phyloP scores from a whole-genome alignment of 1,140 invertebrate species.

The Drosophila trapezifrons region DNA sequence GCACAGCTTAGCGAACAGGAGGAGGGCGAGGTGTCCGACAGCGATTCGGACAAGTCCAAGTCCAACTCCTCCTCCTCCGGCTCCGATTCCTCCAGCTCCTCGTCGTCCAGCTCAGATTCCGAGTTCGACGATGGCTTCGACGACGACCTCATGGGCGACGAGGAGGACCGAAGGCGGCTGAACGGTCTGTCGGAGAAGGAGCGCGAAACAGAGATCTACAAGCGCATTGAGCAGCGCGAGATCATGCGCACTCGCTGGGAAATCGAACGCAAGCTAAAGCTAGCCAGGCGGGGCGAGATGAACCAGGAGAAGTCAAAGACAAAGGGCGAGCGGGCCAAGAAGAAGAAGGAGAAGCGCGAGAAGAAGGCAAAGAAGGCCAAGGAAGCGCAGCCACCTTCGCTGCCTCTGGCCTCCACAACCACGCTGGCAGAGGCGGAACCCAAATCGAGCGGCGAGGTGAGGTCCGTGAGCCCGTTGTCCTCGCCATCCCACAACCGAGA shows the following conservation, averaged over 20 bases:
- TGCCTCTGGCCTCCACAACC: slow-evolving; percentile 51
- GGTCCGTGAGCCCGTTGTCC: slow-evolving; percentile 51
- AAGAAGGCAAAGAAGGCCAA: slow-evolving; percentile 84
- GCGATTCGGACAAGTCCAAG: slow-evolving; percentile 68
- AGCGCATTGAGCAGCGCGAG: slow-evolving; percentile 96
- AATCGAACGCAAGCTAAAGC: slow-evolving; percentile 96
- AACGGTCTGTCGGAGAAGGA: slow-evolving; percentile 98
- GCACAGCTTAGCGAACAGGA: slow-evolving; percentile 62
- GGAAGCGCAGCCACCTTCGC: slow-evolving; percentile 60
- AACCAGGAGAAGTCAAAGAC: slow-evolving; percentile 85
- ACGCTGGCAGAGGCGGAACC: slow-evolving; percentile 3
- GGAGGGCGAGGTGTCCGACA: slow-evolving; percentile 79
- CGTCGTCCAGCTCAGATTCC: slow-evolving; percentile 83
- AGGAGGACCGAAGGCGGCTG: slow-evolving; percentile 94
- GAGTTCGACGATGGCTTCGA: slow-evolving; percentile 91
- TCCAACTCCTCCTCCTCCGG: slow-evolving; percentile 51
- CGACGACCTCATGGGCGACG: slow-evolving; percentile 98
- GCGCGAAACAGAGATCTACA: slow-evolving; percentile 98
- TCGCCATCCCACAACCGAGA: slow-evolving; percentile 23
- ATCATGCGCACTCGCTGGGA: slow-evolving; percentile 97
- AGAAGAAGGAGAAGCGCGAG: slow-evolving; percentile 83
- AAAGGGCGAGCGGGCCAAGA: slow-evolving; percentile 87
- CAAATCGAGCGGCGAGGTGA: slow-evolving; percentile 31
- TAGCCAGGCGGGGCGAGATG: slow-evolving; percentile 93
- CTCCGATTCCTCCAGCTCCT: slow-evolving; percentile 70